A percentile compares a stretch with the other conserved stretches of the same genome.
phyloP scores from a whole-genome alignment of 2,888 invertebrate genomes.

The Cephus spinipes region DNA sequence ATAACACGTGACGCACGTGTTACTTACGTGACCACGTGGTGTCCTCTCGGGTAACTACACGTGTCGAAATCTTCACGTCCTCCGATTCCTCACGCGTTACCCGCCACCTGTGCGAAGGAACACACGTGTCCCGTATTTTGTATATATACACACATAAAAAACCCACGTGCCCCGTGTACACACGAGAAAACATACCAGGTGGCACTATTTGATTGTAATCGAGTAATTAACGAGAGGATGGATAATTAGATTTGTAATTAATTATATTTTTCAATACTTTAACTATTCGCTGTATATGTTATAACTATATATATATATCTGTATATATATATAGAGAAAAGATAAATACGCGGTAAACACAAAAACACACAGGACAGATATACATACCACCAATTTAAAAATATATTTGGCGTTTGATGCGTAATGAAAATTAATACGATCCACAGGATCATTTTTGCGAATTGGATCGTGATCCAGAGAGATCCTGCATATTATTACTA shows the following conservation, averaged over 20 bases:
- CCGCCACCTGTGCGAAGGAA: neutral
- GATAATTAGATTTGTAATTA: slow-evolving; percentile 65
- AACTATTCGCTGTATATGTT: slow-evolving; percentile 63
- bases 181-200: neutral
- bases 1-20: neutral
- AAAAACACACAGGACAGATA: no score
- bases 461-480: no score
- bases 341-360: no score
- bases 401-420: no score
- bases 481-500: no score
- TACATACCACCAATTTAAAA: no score
- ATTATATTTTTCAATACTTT: slow-evolving; percentile 66
- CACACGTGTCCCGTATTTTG: slow-evolving; percentile 8
- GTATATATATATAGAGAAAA: neutral
- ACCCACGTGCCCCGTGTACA: neutral
- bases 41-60: no score
- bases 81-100: no score
- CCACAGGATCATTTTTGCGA: no score
- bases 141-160: slow-evolving; percentile 10
- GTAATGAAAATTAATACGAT: no score
- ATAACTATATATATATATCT: slow-evolving; percentile 43
- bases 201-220: slow-evolving; percentile 36
- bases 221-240: slow-evolving; percentile 37
- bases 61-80: no score
- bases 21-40: no score